Evolutionary conservation across 2,797 vertebrate species (phyloP).

Genomic region (Tolypeutes matacus): DNA sequence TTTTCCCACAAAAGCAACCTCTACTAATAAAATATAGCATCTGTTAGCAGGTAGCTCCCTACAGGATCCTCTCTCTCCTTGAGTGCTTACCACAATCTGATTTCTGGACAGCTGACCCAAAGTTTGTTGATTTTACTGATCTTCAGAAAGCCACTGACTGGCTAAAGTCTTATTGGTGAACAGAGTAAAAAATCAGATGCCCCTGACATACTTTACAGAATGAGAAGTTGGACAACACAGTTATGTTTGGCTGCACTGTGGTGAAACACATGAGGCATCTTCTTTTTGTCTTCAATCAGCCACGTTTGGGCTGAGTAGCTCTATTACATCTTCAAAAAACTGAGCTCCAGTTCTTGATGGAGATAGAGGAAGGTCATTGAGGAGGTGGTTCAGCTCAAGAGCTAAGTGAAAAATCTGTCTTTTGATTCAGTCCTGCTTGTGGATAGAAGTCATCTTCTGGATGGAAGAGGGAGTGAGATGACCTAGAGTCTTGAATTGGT

Average conservation of each 20-base stretch:
- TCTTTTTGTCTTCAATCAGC: conserved; percentile 82
- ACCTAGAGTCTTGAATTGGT: conserved; percentile 83
- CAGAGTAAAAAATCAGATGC: conserved; percentile 76
- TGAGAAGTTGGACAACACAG: conserved; percentile 78
- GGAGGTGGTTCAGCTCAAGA: conserved; percentile 79
- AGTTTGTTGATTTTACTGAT: conserved; percentile 80
- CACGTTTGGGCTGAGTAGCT: conserved; percentile 77
- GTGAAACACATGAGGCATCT: conserved; percentile 73
- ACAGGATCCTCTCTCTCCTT: conserved; percentile 64
- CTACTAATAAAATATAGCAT: conserved; percentile 67
- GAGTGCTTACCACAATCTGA: conserved; percentile 80
- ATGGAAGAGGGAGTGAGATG: conserved; percentile 77
- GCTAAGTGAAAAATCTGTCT: conserved; percentile 83
- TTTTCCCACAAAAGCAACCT: conserved; percentile 69
- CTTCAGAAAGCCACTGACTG: conserved; percentile 75
- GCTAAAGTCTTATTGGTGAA: conserved; percentile 74
- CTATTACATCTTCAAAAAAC: conserved; percentile 80
- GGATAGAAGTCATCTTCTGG: conserved; percentile 77
- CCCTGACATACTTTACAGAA: conserved; percentile 79
- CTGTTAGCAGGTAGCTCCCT: conserved; percentile 72
- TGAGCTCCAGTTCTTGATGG: conserved; percentile 80
- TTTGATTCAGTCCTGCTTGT: conserved; percentile 81
- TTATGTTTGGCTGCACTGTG: conserved; percentile 70
- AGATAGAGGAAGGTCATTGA: conserved; percentile 82
- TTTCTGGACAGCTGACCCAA: conserved; percentile 81